These are phyloP conservation scores for Stegana nigrithorax DNA, from an alignment of 2,888 invertebrate species.

Conservation along the genomic window DNA sequence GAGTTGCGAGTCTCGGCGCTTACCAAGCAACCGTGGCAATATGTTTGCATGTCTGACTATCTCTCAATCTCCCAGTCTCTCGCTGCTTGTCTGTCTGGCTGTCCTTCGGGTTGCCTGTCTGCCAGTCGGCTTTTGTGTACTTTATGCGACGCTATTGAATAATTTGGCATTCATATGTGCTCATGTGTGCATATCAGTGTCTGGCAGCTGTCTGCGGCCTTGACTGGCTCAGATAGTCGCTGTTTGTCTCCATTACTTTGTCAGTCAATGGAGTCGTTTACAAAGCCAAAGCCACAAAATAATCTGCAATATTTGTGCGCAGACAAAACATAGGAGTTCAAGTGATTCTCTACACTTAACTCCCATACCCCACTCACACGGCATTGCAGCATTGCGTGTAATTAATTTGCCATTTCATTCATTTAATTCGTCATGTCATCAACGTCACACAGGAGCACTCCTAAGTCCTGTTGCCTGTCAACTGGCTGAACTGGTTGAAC, in stretches of 20 bases:
- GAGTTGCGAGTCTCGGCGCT: neutral
- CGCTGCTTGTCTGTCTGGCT: slow-evolving; percentile 1
- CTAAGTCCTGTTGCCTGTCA: too few relatives aligned
- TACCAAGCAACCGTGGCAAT: too few relatives aligned
- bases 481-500: too few relatives aligned
- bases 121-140: slow-evolving; percentile 28
- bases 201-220: slow-evolving; percentile 54
- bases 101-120: slow-evolving; percentile 26
- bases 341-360: too few relatives aligned
- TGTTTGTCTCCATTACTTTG: too few relatives aligned
- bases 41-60: too few relatives aligned
- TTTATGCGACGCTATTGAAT: slow-evolving; percentile 40
- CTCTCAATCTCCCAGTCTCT: too few relatives aligned
- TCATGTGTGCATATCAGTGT: slow-evolving; percentile 63
- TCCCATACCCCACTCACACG: too few relatives aligned
- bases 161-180: slow-evolving; percentile 42
- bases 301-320: slow-evolving; percentile 43
- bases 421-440: neutral
- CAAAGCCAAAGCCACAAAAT: slow-evolving; percentile 54
- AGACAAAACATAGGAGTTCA: slow-evolving; percentile 16
- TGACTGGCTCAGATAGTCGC: slow-evolving; percentile 34
- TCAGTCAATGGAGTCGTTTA: slow-evolving; percentile 14
- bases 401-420: neutral
- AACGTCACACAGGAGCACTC: too few relatives aligned
- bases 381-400: neutral